Evolutionary conservation across 2,113 vertebrate genomes (phyloP), one percentile per base, ranked within the genome.

Genomic region (Pteropus alecto): DNA sequence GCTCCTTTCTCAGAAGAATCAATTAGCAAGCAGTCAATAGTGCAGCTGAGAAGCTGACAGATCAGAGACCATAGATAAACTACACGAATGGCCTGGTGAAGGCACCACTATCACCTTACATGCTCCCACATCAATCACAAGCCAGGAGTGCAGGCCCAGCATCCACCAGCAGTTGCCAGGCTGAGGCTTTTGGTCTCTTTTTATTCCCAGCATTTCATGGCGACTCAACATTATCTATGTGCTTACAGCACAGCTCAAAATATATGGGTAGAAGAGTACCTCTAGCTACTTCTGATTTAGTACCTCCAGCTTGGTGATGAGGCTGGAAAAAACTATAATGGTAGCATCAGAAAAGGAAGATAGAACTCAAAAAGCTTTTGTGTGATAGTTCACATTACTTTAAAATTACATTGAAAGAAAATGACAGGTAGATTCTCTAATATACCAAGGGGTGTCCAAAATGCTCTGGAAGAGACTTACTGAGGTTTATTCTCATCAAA

Each of bases 351-450:
- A 84, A 87, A 92, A 93, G 16, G 46, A 90, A 94, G 10, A 46
- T 35, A 97, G 77, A 94, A 90, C 33, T 28, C 77, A 33, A 87
- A 95, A 89, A 96, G 56, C 51, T 87, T 61, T 60, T 71, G 24
- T 85, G 58, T 41, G 54, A 65, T 38, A 70, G 60, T 67, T 70
- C 33, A 60, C 54, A 56, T 76, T 83, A 84, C 51, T 67, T 91
- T 67, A 85, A 88, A 91, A 91, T 48, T 87, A 70, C 28, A 96
- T 26, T 41, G 4, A 76, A 90, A 86, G 38, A 86, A 84, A 81
- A 35, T 16, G 26, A 41, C 1, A 41, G 48, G 76, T 61, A 63
- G 21, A 58, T 43, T 89, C 93, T 90, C 48, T 43, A 79, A 68
- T 87, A 67, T 26, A 48, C 33, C 15, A 68, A 51, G 12, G 9